These are phyloP conservation scores for Melanocharis versteri DNA, from an alignment of 2,113 vertebrate species.

Conservation along the genomic window DNA sequence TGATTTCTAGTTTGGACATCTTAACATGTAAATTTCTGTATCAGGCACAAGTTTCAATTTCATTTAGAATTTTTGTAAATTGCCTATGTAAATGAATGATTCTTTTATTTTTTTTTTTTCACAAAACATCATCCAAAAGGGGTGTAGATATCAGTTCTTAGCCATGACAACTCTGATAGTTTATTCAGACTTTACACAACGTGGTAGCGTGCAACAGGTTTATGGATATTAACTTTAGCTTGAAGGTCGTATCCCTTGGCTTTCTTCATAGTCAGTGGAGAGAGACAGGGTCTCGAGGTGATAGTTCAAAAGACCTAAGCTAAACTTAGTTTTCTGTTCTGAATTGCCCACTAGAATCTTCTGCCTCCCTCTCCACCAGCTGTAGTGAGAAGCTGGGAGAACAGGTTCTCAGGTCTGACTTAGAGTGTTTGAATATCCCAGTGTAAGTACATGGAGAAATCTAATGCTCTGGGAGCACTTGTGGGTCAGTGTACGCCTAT, in stretches of 20 bases:
- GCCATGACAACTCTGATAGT: not conserved
- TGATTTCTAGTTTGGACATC: not conserved
- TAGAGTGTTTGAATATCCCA: not conserved
- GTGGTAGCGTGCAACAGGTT: not conserved
- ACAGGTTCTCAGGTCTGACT: not conserved
- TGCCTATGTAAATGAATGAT: not conserved
- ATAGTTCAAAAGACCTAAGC: not conserved
- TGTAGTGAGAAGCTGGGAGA: not conserved
- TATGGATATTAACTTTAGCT: not conserved
- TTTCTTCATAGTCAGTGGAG: not conserved
- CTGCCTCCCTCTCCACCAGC: not conserved
- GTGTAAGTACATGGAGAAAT: not conserved
- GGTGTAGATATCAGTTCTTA: not conserved
- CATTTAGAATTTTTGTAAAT: not conserved
- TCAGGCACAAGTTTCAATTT: not conserved
- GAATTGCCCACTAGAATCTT: not conserved
- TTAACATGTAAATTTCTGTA: not conserved
- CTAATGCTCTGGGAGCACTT: not conserved
- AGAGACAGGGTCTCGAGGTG: not conserved
- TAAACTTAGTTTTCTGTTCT: not conserved
- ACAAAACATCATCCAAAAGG: not conserved
- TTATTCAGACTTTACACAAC: not conserved
- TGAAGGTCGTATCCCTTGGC: not conserved
- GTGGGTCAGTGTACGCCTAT: not conserved
- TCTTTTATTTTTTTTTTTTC: not conserved